Base-by-base conservation (phyloP, 2,888 invertebrate species). In the Gibbula magus region DNA sequence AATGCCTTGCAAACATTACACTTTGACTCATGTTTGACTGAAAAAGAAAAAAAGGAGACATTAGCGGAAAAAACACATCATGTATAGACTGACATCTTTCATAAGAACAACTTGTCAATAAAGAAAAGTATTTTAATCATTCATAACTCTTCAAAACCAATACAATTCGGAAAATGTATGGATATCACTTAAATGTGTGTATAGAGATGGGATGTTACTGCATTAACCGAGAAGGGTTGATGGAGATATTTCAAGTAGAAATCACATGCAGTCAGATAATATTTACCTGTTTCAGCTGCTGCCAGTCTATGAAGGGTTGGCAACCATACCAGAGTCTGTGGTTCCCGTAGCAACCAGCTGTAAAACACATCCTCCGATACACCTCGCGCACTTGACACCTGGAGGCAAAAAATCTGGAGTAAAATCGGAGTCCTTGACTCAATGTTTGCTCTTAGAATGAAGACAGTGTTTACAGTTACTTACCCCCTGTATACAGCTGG, bases 331-430 rank as follows among this genome's bases (percentile, higher is more conserved):
- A 96, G 91, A 53, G 95, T 93, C 85, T 95, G 95, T 13, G 95
- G 94, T 82, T 94, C 95, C 35, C 94, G 93, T 87, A 94, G 93
- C 73, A 96, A 94, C 97, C 97, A 97, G 81, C 94, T 93, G 10
- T 96, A 94, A 84, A 96, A 96, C 18, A 94, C 93, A 75, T 94
- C 94, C 87, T 96, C 66, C 25, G 86, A 86, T 18, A 89, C 81
- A 53, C 85, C 85, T 18, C 82, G 84, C 74, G 32, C 51, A 25
- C 52, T 75, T 4, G 75, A 75, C 22, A 35, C n/a, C 73, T 73
- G 39, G n/a, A 35, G 35, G 13, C 7, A 20, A 39, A 13, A 45
- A 8, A 45, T 8, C 5, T 10, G 45, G 10, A 10, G 7, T 3
- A 35, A 5, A 35, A 7, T 5, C 13, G 5, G 13, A 45, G 45